Conservation (phyloP, 1,140 invertebrate genomes). For the Temnothorax longispinosus region DNA sequence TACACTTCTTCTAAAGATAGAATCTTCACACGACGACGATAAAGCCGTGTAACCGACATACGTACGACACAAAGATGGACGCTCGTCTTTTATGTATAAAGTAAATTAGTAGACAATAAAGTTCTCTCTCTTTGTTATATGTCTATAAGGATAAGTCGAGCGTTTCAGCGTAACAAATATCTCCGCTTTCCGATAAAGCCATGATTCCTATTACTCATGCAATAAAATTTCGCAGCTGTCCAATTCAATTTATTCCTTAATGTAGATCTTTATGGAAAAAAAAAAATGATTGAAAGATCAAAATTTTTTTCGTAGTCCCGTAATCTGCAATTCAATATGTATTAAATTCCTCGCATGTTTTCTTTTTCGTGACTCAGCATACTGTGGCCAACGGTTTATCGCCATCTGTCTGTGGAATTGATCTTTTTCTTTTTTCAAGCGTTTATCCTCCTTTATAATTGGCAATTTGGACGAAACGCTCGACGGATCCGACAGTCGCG, state of each 20-base stretch:
- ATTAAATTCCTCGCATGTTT: neutral
- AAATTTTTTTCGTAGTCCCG: neutral
- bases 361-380: conserved; percentile 21
- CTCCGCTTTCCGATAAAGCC: neutral
- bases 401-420: neutral
- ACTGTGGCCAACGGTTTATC: neutral
- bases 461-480: conserved; percentile 28
- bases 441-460: conserved; percentile 13
- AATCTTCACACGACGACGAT: neutral
- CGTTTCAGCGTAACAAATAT: neutral
- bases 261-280: neutral
- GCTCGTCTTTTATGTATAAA: conserved; percentile 17
- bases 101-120: conserved; percentile 41
- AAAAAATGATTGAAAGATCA: neutral
- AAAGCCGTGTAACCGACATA: neutral
- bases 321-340: conserved; percentile 4
- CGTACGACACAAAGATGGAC: neutral
- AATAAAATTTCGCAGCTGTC: neutral
- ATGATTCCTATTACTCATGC: neutral
- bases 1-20: neutral
- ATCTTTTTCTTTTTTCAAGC: neutral
- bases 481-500: conserved; percentile 29
- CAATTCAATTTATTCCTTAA: neutral
- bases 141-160: conserved; percentile 18
- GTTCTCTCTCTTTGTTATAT: conserved; percentile 13